A percentile compares a stretch with the other conserved stretches of the same genome.
These are phyloP conservation scores for Nycticebus coucang DNA, from an alignment of 2,113 vertebrate genomes.

Conservation along the genomic window DNA sequence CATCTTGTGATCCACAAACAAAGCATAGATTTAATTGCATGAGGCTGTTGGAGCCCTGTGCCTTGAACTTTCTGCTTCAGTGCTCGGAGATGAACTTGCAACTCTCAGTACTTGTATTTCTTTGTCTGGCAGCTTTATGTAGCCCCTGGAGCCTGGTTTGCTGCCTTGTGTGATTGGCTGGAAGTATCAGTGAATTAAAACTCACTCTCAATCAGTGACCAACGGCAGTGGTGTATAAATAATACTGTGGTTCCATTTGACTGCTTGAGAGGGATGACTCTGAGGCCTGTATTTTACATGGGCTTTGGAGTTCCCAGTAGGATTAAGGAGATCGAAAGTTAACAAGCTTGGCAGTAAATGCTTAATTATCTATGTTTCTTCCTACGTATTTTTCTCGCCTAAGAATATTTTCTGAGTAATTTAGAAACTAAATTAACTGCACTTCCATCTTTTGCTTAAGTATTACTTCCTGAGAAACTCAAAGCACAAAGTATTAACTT, in stretches of 20 bases:
- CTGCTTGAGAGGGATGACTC: not conserved
- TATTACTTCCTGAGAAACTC: not conserved
- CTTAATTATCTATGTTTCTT: not conserved
- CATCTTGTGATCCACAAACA: not conserved
- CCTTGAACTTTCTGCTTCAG: not conserved
- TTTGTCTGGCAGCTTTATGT: not conserved
- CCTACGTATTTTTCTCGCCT: not conserved
- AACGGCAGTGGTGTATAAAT: not conserved
- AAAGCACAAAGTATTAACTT: not conserved
- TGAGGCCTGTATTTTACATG: not conserved
- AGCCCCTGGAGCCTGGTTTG: not conserved
- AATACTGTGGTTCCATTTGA: not conserved
- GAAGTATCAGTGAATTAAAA: not conserved
- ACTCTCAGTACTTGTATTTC: not conserved
- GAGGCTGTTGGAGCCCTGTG: not conserved
- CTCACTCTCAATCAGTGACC: not conserved
- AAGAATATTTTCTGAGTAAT: not conserved
- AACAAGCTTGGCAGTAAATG: not conserved
- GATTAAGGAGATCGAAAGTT: not conserved
- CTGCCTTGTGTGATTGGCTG: not conserved
- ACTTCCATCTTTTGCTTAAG: not conserved
- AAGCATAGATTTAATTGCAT: slow-evolving; percentile 6
- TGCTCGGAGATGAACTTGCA: not conserved
- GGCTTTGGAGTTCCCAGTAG: not conserved
- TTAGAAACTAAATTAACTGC: not conserved